Conservation (phyloP, 2,113 vertebrate species). For the Chaetops frenatus region DNA sequence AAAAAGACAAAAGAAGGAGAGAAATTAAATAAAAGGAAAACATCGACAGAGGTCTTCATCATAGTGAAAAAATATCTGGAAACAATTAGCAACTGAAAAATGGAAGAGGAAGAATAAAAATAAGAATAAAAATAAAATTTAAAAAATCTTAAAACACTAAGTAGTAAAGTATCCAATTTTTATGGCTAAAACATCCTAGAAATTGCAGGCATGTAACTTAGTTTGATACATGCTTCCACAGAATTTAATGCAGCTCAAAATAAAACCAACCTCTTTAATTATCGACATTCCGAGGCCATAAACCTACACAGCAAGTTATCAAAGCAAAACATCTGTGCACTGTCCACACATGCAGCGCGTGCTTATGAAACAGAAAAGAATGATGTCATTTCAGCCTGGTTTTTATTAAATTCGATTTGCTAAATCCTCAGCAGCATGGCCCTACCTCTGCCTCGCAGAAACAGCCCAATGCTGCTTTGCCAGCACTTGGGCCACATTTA, state of each 20-base stretch:
- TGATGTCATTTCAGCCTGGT: conserved; percentile 42
- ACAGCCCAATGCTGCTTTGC: background rate
- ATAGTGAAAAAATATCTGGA: background rate
- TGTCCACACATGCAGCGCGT: background rate
- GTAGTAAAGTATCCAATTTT: background rate
- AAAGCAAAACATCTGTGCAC: conserved; percentile 2
- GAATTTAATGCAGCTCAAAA: background rate
- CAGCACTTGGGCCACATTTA: background rate
- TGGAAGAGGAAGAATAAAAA: background rate
- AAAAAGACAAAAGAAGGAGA: background rate
- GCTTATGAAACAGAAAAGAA: conserved; percentile 6
- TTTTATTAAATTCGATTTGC: conserved; percentile 10
- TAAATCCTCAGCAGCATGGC: background rate
- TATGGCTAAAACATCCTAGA: background rate
- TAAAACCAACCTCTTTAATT: background rate
- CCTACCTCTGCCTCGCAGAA: background rate
- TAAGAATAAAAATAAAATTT: too few species aligned
- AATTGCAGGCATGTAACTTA: background rate
- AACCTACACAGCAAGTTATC: conserved; percentile 19
- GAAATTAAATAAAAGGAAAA: background rate
- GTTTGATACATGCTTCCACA: background rate
- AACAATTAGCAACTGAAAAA: conserved; percentile 17
- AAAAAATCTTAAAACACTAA: background rate
- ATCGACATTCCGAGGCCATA: background rate
- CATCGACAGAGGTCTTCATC: background rate